Conservation (phyloP, 2,888 invertebrate genomes). For the Ichneumoninae sp. region DNA sequence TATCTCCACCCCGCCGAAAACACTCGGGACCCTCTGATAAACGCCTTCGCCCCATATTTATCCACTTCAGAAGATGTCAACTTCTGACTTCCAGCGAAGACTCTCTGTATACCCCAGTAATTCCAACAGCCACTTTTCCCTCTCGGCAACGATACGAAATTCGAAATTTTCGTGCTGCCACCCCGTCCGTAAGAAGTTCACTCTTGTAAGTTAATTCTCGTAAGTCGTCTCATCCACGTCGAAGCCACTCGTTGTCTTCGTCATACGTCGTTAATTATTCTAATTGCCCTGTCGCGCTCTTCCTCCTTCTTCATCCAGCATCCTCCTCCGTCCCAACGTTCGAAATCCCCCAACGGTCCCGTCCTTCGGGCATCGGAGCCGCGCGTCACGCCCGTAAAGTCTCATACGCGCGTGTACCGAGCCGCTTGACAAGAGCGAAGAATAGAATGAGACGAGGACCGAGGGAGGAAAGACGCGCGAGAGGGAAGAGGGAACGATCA, state of each 20-base stretch:
- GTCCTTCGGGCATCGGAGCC: constrained; percentile 58
- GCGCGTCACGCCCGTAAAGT: constrained; percentile 67
- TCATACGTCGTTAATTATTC: constrained; percentile 63
- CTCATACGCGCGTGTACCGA: constrained; percentile 59
- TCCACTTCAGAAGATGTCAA: background rate
- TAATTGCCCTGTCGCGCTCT: constrained; percentile 50
- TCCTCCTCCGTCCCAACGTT: constrained; percentile 65
- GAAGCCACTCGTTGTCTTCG: constrained; percentile 30
- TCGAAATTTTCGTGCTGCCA: background rate
- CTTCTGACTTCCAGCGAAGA: background rate
- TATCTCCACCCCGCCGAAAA: background rate
- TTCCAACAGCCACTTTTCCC: background rate
- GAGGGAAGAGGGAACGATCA: constrained; percentile 23
- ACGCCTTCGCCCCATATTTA: background rate
- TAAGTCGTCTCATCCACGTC: constrained; percentile 60
- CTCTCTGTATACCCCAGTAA: background rate
- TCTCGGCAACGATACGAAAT: background rate
- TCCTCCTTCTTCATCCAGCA: constrained; percentile 2
- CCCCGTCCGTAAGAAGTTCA: constrained; percentile 10
- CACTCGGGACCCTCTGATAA: background rate
- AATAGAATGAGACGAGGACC: constrained; percentile 42
- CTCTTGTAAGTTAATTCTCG: constrained; percentile 15
- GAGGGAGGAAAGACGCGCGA: constrained; percentile 43
- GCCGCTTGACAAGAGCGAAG: constrained; percentile 49
- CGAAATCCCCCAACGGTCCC: constrained; percentile 41